Evolutionary conservation across 37 sponge, comb jelly and placozoan genomes (phyloP).

Genomic region (Halisarca cf. caerulea): DNA sequence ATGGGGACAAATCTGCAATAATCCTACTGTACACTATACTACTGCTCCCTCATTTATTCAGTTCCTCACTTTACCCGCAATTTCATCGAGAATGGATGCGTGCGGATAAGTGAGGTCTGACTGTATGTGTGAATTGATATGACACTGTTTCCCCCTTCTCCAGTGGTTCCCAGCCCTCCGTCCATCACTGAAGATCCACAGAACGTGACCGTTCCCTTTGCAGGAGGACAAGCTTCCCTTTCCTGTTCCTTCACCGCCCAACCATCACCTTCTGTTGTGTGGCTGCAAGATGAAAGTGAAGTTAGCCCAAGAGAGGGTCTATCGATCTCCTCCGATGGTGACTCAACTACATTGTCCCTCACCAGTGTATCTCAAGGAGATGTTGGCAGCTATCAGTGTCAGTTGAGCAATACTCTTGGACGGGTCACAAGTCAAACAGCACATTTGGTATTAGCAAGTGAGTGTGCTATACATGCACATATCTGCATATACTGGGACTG

Average conservation of each 20-base stretch:
- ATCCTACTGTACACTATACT: no score
- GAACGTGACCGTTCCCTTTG: background rate
- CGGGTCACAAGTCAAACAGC: conserved; percentile 35
- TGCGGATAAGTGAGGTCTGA: no score
- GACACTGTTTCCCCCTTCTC: background rate
- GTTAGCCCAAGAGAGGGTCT: background rate
- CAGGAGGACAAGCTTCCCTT: conserved; percentile 36
- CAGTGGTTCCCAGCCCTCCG: conserved; percentile 37
- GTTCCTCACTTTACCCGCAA: no score
- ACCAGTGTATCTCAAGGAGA: conserved; percentile 4
- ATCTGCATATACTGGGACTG: no score
- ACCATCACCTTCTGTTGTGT: conserved; percentile 54
- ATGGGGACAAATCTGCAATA: no score
- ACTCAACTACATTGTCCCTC: conserved; percentile 27
- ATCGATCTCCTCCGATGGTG: conserved; percentile 11
- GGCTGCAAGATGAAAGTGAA: conserved; percentile 13
- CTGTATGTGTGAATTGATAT: no score
- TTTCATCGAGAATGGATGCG: no score
- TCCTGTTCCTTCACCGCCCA: conserved; percentile 53
- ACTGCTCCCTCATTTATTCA: no score
- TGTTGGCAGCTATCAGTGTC: conserved; percentile 50
- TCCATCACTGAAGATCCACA: conserved; percentile 39
- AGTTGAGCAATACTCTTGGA: conserved; percentile 45
- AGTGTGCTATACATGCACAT: conserved; percentile 14
- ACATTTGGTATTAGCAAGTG: conserved; percentile 52